Base-by-base conservation (phyloP, 2,888 invertebrate species). In the Cephonodes hylas region DNA sequence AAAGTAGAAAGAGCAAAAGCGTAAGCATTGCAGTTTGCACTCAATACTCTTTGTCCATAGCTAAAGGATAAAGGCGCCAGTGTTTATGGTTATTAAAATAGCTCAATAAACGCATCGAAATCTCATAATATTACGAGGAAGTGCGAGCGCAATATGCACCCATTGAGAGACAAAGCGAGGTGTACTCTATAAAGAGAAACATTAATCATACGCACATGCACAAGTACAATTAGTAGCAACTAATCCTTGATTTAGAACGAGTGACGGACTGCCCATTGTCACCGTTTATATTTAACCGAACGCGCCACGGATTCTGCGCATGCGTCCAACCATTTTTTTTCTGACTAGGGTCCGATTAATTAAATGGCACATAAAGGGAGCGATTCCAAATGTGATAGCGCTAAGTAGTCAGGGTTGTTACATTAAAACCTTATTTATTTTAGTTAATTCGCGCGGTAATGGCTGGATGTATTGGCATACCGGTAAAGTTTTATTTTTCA, bases 241-340 rank as follows among this genome's bases (percentile, higher is more conserved):
- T 69, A 69, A 82, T 85, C 81, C 83, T 84, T 84, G 81, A 81
- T 82, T 84, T 83, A 84, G 84, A 81, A 66, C 81, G 66, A 68
- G 74, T 84, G 84, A 84, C 84, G 80, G 77, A 83, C 81, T 81
- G 78, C 77, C 88, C 84, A 90, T 89, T 89, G 89, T 90, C 87
- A 84, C 82, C 68, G 79, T 80, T 76, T 91, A 90, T 85, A 88
- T 89, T 85, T 89, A 88, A 78, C 81, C 72, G 77, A 77, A 77
- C 80, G 83, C 85, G 82, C 76, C 75, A 69, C 65, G 79, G 78
- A 84, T 84, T 76, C 80, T 77, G 82, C 83, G 81, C 80, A 71
- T 69, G 84, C 78, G 77, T 72, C 45, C 66, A 71, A 71, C 74
- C 71, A 76, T 80, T 81, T 76, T 66, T 70, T 71, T 69, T 78